phyloP scores from a whole-genome alignment of 2,113 vertebrate genomes.

The Nymphicus hollandicus region DNA sequence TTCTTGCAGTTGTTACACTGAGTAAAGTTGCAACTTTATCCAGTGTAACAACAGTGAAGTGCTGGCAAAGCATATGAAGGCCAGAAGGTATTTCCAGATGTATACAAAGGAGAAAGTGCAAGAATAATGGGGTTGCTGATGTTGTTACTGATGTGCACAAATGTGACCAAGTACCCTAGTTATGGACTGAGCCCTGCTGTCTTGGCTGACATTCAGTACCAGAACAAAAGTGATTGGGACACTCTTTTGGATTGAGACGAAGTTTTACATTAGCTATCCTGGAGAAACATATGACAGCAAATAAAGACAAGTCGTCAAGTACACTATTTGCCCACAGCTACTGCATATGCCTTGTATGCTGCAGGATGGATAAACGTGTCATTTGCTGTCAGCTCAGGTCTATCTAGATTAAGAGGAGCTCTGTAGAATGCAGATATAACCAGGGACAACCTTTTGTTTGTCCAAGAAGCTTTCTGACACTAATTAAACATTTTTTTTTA shows the following conservation, averaged over 20 bases:
- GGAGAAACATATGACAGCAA: fast-evolving
- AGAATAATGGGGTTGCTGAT: not conserved
- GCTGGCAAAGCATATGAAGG: not conserved
- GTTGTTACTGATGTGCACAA: not conserved
- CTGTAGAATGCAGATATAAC: not conserved
- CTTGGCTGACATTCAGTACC: not conserved
- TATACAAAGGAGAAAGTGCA: not conserved
- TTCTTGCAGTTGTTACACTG: not conserved
- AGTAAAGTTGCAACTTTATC: not conserved
- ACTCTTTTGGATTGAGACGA: not conserved
- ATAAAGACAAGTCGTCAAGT: not conserved
- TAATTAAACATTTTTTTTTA: constrained; percentile 29
- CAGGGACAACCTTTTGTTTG: not conserved
- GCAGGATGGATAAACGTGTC: not conserved
- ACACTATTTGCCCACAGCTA: not conserved
- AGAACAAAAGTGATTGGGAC: not conserved
- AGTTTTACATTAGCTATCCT: not conserved
- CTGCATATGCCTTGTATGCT: not conserved
- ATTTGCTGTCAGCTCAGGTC: not conserved
- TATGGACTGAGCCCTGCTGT: not conserved
- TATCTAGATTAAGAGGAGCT: not conserved
- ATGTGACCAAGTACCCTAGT: not conserved
- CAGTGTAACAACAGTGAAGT: not conserved
- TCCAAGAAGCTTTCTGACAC: not conserved
- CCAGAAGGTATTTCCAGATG: not conserved